Base-by-base conservation (phyloP, 1,140 invertebrate genomes). In the Chelonus insularis region DNA sequence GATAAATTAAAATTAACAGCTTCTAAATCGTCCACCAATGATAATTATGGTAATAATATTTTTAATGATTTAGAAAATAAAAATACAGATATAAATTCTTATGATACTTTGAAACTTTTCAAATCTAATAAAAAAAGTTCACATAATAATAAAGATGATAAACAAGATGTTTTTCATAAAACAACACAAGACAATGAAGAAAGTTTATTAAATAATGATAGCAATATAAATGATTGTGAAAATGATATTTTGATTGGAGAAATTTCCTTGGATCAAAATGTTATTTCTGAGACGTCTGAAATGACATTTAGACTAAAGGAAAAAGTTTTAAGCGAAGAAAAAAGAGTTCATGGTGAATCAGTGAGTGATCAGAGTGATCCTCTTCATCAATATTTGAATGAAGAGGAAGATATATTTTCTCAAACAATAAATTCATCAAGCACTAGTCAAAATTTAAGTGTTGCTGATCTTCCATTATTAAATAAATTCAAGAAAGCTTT, bases 291-390 rank as follows among this genome's bases (percentile, higher is more conserved):
- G n/a, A n/a, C n/a, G n/a, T n/a, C n/a, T n/a, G n/a, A n/a, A n/a
- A n/a, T 34, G 20, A 50, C 1, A 11, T 39, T 1, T 70, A 76
- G 9, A 54, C 20, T 7, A 74, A 69, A 29, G 58, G 76, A 78
- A 4, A 77, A 70, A 62, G 69, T 72, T 4, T 63, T 69, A 8
- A 75, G 73, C 0, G 82, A 85, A 32, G 84, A 85, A 7, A 85
- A 85, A 69, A 75, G 83, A 20, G 71, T 82, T 21, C 73, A 84
- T 21, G 82, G 81, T 0, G 84, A 87, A 67, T 84, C 82, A 12
- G 83, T 87, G 0, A 79, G 82, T 4, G 90, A 93, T 69, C 87
- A 87, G 60, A 92, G 89, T 63, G 92, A 95, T 83, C 92, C 92
- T 0, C 76, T 95, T 18, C 87, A 90, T 34, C 84, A 85, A 2